Evolutionary conservation across 2,797 vertebrate genomes (phyloP).

Genomic region (Macroramphosus scolopax): DNA sequence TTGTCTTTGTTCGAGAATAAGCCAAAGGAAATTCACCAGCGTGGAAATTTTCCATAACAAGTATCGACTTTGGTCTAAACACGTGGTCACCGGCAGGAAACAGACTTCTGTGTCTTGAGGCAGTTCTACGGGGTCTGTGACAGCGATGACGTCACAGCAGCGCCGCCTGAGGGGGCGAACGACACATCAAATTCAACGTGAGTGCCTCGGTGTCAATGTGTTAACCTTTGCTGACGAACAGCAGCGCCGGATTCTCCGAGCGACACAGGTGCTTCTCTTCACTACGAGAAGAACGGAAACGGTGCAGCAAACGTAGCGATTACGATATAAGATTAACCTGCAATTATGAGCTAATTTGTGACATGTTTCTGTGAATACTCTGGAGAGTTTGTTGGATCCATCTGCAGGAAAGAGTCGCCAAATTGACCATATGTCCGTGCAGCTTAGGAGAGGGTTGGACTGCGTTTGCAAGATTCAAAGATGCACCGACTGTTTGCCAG

Average conservation of each 20-base stretch:
- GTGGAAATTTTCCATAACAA: conserved; percentile 17
- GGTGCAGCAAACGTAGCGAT: conserved; percentile 1
- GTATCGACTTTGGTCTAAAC: conserved; percentile 12
- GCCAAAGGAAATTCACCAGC: conserved; percentile 19
- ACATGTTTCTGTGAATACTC: no score
- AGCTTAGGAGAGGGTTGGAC: no score
- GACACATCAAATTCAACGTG: conserved; percentile 39
- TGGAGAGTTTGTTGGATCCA: no score
- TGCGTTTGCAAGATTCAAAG: no score
- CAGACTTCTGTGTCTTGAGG: conserved; percentile 18
- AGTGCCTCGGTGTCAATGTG: conserved; percentile 13
- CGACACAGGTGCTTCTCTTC: no score
- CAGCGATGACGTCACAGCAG: conserved; percentile 24
- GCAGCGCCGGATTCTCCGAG: no score
- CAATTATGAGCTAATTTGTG: conserved; percentile 1
- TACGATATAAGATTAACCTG: conserved; percentile 15
- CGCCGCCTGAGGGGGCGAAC: conserved; percentile 19
- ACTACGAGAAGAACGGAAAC: no score
- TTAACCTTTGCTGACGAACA: no score
- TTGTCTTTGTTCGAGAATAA: conserved; percentile 11
- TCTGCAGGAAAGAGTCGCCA: no score
- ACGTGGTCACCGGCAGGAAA: conserved; percentile 25
- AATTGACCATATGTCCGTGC: no score
- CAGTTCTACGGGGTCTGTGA: conserved; percentile 17
- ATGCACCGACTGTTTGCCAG: background rate